Evolutionary conservation across 2,888 invertebrate species (phyloP), one percentile per base, ranked within the genome.

Genomic region (Thymelicus lineola): DNA sequence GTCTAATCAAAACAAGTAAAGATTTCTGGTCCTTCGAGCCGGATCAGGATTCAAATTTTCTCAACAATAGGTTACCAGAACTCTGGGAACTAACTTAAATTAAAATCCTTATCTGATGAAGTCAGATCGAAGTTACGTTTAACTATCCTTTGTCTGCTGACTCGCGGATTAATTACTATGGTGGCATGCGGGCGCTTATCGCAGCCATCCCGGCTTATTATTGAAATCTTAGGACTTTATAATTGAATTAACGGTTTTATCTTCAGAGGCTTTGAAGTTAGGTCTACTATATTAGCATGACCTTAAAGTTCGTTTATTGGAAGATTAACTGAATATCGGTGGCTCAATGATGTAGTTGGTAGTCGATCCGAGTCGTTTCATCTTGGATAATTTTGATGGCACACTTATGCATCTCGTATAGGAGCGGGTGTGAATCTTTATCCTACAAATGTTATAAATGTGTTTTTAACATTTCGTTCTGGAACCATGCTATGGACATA

Each of bases 151-250:
- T 76, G 76, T 75, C 57, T 72, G 69, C 61, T 62, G 36, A n/a
- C 35, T 20, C 55, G 15, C 60, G 71, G 77, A 78, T 77, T 76
- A 78, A 80, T 77, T 77, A 76, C 75, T 75, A 74, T 71, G 68
- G 68, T 50, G 57, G 65, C 74, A 76, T 76, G 77, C 77, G 79
- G 79, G 77, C 70, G 63, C 73, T 59, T 74, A 71, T 73, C 72
- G n/a, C n/a, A n/a, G n/a, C n/a, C 50, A 50, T 38, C 14, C 17
- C 38, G 57, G 60, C 63, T 63, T 76, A 72, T 73, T 74, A 59
- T 71, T 71, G 64, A 66, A 65, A 45, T 63, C 50, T 45, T n/a
- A 45, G 48, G 15, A 45, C 65, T 45, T 55, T 45, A 57, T 64
- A 64, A 64, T 64, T 64, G 46, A 61, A 61, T 61, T 53, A 53